Evolutionary conservation across 2,113 vertebrate genomes (phyloP).

Genomic region (Bufo bufo): DNA sequence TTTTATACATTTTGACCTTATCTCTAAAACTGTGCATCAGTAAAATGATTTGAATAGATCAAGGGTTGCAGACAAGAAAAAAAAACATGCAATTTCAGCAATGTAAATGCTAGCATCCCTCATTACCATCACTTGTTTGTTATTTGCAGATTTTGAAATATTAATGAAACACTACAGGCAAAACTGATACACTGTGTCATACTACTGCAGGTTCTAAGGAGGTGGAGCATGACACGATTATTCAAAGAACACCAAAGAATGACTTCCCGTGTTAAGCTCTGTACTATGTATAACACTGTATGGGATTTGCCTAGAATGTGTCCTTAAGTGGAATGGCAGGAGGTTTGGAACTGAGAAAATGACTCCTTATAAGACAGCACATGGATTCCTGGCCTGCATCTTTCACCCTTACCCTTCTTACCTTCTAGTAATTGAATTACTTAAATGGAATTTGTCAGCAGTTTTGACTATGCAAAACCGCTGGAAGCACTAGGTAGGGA

Average conservation of each 20-base stretch:
- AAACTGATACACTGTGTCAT: not conserved
- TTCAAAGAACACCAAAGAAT: not conserved
- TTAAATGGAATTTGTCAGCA: not conserved
- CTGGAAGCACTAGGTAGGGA: too few relatives aligned
- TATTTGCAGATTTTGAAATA: not conserved
- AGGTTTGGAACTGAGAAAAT: too few relatives aligned
- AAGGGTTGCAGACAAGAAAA: not conserved
- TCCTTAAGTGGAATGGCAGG: not conserved
- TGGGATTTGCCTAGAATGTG: not conserved
- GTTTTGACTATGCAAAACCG: too few relatives aligned
- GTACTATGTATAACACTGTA: not conserved
- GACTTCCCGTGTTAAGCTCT: not conserved
- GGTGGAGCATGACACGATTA: not conserved
- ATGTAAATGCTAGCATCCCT: not conserved
- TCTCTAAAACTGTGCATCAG: not conserved
- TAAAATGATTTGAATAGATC: not conserved
- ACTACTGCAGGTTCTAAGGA: not conserved
- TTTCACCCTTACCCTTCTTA: not conserved
- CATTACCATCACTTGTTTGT: not conserved
- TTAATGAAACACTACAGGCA: not conserved
- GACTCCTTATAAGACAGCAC: too few relatives aligned
- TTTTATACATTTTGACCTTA: not conserved
- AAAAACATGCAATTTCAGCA: not conserved
- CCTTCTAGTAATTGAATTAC: not conserved
- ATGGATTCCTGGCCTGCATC: not conserved